Evolutionary conservation across 2,113 vertebrate genomes (phyloP).

Genomic region (Thinocorus orbignyianus): DNA sequence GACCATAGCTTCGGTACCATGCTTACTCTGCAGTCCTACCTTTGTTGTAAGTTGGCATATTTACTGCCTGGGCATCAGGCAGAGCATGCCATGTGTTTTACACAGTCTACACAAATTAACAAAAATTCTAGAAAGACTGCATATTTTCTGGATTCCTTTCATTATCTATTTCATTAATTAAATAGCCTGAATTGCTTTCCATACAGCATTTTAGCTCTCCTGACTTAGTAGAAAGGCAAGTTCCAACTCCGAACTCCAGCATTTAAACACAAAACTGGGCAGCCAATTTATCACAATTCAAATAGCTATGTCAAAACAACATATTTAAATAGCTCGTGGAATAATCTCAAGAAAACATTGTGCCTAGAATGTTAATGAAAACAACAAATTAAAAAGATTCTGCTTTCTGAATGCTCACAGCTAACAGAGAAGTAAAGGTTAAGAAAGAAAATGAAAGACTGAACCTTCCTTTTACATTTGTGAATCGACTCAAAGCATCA

Average conservation of each 20-base stretch:
- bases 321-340: neutral
- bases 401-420: neutral
- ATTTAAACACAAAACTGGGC: neutral
- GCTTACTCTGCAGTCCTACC: neutral
- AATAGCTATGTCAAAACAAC: neutral
- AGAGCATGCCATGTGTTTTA: neutral
- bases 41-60: neutral
- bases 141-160: neutral
- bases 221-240: neutral
- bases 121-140: neutral
- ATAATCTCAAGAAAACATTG: neutral
- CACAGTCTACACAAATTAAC: neutral
- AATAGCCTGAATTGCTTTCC: neutral
- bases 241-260: neutral
- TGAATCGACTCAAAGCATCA: neutral
- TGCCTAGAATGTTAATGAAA: neutral
- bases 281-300: neutral
- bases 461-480: neutral
- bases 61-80: neutral
- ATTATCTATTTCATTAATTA: neutral
- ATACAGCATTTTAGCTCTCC: neutral
- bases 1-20: neutral
- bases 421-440: neutral
- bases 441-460: neutral
- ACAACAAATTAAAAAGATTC: neutral